Base-by-base conservation (phyloP, 92 coral and sea anemone species). In the Actinernus sp. region DNA sequence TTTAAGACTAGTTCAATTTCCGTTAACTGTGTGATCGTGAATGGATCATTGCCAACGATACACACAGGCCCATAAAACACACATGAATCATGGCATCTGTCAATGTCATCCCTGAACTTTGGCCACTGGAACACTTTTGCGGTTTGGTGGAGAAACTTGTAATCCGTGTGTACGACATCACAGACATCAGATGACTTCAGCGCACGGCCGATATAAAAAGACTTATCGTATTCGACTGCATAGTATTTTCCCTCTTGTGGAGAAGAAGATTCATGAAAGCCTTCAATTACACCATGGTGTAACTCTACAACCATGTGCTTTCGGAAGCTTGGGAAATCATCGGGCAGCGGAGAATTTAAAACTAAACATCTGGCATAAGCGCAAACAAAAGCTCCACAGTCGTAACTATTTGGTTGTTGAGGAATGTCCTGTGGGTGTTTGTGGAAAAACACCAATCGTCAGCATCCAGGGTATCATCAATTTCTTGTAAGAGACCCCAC, bases 171-270 rank as follows among this genome's bases (percentile, higher is more conserved):
- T 23, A 20, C 57, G 13, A 23, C n/a, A n/a, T n/a, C n/a, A n/a
- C n/a, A 12, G 39, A 4, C 52, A 14, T 10, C 6, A n/a, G n/a
- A n/a, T 14, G 38, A 30, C 3, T 23, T 19, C 9, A 58, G 45
- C 3, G 58, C 78, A 31, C 78, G 48, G 47, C 85, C 85, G 59
- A 78, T 65, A 71, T 78, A 78, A 71, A 26, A 59, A 16, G 52
- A 10, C 59, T 63, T 58, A 26, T 59, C 55, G 30, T 68, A 78
- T 54, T 78, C 85, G 16, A 78, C 70, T 36, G 85, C 77, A 68
- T 66, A 77, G 44, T 77, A 77, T 14, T 45, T 47, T 4, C 55
- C 70, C 4, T 3, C 58, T 63, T 43, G 41, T 26, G 57, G 71
- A 6, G 56, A n/a, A 26, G 71, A 34, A 26, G 27, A 13, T 17